A percentile compares a stretch with the other conserved stretches of the same genome.
These are phyloP conservation scores for Meleagris gallopavo DNA, from an alignment of 2,113 vertebrate species.

Conservation along the genomic window DNA sequence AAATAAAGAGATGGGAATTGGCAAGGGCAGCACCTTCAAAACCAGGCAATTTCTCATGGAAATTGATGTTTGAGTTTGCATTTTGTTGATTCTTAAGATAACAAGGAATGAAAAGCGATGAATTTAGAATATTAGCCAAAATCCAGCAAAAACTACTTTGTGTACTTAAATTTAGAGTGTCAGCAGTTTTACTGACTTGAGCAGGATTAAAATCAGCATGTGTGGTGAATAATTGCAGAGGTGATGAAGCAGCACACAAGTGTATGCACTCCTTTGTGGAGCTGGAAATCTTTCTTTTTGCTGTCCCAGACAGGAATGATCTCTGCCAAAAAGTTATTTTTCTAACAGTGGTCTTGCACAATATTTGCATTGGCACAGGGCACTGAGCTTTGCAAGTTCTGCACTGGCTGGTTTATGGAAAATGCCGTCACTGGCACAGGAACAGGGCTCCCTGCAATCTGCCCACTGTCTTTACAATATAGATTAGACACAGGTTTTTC, in stretches of 20 bases:
- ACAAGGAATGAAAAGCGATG: not conserved
- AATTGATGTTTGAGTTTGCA: not conserved
- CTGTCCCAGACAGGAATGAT: not conserved
- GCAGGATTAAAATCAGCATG: fast-evolving
- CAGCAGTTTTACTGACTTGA: not conserved
- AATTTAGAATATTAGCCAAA: not conserved
- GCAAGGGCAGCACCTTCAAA: not conserved
- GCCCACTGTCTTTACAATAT: fast-evolving
- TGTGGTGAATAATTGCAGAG: not conserved
- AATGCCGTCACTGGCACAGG: not conserved
- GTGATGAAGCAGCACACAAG: not conserved
- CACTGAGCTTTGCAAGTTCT: not conserved
- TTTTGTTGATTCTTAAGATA: not conserved
- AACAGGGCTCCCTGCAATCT: not conserved
- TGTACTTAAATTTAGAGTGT: not conserved
- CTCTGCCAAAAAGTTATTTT: not conserved
- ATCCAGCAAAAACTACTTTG: not conserved
- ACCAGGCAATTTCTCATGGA: not conserved
- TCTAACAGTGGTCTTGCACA: not conserved
- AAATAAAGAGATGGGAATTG: not conserved
- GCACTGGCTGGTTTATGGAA: not conserved
- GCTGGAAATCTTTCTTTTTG: not conserved
- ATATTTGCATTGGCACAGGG: not conserved
- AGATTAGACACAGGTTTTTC: fast-evolving
- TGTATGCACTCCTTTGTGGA: not conserved